Evolutionary conservation across 2,888 invertebrate species (phyloP), one percentile per base, ranked within the genome.

Genomic region (Orgyia antiqua): DNA sequence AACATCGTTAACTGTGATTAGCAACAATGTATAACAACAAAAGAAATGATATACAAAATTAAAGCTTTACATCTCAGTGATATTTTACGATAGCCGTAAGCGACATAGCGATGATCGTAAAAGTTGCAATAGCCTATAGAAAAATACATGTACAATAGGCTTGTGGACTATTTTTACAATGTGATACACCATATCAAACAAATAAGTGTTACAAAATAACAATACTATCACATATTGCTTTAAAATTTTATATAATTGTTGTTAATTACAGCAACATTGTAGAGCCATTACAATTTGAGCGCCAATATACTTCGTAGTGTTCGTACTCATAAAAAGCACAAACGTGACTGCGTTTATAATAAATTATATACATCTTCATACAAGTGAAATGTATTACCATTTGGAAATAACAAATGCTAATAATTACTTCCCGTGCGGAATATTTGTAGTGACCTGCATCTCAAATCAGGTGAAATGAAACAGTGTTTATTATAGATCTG

Each of bases 1-100:
- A 55, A 70, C 70, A 68, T 60, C 73, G 71, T 73, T 66, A 50
- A 49, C 51, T 6, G 46, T 68, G 62, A 71, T 77, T 75, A 72
- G 61, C 68, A 69, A 80, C 78, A 68, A 56, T 75, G 78, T 79
- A 56, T 48, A 36, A 42, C 58, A 68, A 75, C 73, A 76, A 74
- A 76, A 73, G 68, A 64, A 68, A 72, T 79, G 75, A 78, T 79
- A 75, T 69, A 74, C 75, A 77, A 80, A 76, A 80, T 80, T 80
- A 78, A 80, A 71, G 74, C 79, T 80, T 79, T 70, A 68, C 73
- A 69, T 76, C 59, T 67, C 72, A 70, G 72, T 77, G 64, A 67
- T 72, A 68, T 79, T 80, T 80, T 79, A 80, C 71, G 79, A 77
- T 75, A 73, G 67, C 74, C 66, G 66, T 69, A 64, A 79, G 78